Evolutionary conservation across 2,797 vertebrate genomes (phyloP), one percentile per base, ranked within the genome.

Genomic region (Glossophaga mutica): DNA sequence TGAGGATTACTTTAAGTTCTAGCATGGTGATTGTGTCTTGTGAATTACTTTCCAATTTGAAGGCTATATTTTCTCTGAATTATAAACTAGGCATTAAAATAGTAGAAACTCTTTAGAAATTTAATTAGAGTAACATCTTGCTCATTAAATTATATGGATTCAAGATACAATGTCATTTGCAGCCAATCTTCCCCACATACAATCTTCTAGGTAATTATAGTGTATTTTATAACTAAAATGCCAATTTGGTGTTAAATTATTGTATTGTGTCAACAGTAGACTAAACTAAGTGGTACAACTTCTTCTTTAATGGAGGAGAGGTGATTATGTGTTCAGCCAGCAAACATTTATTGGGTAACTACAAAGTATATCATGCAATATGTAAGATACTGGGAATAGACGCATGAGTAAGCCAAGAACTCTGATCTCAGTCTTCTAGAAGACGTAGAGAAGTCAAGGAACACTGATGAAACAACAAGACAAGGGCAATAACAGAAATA

Each of bases 191-290:
- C 50, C 39, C 57, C 96, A 94, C 65, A 93, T 26, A 96, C 39
- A 74, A 91, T 97, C 97, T 97, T 87, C 39, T 94, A 6, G 71
- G 91, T 95, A 97, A 94, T 92, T 90, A 21, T 74, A 97, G 86
- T 94, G 44, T 59, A 90, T 91, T 96, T 96, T 89, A 95, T 96
- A 98, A 98, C 97, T 98, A 97, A 87, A 98, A 97, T 91, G 82
- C 32, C 81, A 98, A 96, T 95, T 97, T 97, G 79, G 96, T 97
- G 95, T 96, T 98, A 97, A 98, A 97, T 96, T 97, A 96, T 96
- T 95, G 87, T 97, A 90, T 96, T 85, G 3, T 92, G 48, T 95
- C 92, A 96, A 87, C 21, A 73, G 78, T 78, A 94, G 67, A 90
- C 67, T 86, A 34, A 96, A 71, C 29, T 70, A 39, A 96, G 44